phyloP scores from a whole-genome alignment of 2,113 vertebrate species.

The Neolamprologus tretocephalus region DNA sequence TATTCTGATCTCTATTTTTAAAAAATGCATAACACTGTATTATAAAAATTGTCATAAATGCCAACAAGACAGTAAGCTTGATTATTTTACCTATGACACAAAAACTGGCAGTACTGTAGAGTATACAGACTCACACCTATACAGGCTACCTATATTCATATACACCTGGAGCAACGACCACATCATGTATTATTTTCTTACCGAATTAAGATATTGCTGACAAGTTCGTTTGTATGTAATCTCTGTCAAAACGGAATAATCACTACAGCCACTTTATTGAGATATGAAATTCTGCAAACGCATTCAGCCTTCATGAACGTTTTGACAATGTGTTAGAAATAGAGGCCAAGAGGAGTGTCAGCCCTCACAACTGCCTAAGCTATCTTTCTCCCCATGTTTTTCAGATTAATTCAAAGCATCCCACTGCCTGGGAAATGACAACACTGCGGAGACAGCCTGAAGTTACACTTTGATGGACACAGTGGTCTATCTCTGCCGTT shows the following conservation, averaged over 20 bases:
- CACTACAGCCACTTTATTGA: background rate
- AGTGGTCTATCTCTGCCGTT: slow-evolving; percentile 54
- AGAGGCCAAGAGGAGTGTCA: slow-evolving; percentile 26
- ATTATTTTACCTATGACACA: background rate
- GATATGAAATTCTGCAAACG: slow-evolving; percentile 5
- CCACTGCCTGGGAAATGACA: slow-evolving; percentile 51
- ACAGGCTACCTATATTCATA: background rate
- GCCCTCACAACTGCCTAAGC: slow-evolving; percentile 7
- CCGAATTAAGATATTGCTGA: background rate
- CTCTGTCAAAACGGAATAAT: background rate
- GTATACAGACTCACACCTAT: background rate
- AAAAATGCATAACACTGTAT: background rate
- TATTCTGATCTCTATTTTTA: background rate
- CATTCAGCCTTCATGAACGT: background rate
- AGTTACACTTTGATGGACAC: slow-evolving; percentile 70
- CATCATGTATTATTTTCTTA: background rate
- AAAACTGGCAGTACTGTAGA: background rate
- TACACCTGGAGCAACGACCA: background rate
- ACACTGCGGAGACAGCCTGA: slow-evolving; percentile 56
- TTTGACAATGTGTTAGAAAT: slow-evolving; percentile 32
- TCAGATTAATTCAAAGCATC: slow-evolving; percentile 63
- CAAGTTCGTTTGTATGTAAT: background rate
- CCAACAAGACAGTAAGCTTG: background rate
- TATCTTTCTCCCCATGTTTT: slow-evolving; percentile 48
- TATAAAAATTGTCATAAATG: background rate